phyloP scores from a whole-genome alignment of 2,113 vertebrate genomes.

The Montifringilla adamsi region DNA sequence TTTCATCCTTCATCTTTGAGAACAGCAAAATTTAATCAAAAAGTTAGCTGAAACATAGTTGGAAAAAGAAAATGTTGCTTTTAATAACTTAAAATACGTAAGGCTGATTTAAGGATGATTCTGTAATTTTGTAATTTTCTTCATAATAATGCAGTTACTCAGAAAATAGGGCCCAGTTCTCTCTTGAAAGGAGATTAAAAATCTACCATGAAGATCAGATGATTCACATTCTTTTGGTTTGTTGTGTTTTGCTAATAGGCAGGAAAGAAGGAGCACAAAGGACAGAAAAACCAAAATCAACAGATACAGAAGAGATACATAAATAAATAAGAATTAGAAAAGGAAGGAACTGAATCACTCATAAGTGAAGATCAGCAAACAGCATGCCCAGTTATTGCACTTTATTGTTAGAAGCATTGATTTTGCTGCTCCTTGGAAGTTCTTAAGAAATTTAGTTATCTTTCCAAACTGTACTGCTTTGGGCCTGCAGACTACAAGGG shows the following conservation, averaged over 20 bases:
- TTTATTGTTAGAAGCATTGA: not conserved
- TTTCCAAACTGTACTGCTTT: not conserved
- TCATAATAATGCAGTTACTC: not conserved
- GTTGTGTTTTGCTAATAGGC: not conserved
- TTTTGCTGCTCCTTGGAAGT: not conserved
- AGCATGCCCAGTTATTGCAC: not conserved
- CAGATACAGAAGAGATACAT: not conserved
- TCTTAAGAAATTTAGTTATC: not conserved
- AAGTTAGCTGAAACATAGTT: not conserved
- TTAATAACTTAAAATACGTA: not conserved
- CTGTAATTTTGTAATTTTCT: not conserved
- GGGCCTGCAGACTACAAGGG: not conserved
- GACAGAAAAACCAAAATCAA: not conserved
- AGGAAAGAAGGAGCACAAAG: not conserved
- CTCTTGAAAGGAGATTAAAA: not conserved
- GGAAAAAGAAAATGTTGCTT: not conserved
- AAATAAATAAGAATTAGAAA: not conserved
- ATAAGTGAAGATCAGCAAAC: not conserved
- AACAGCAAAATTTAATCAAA: not conserved
- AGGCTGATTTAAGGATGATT: not conserved
- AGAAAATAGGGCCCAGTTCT: not conserved
- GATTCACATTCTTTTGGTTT: not conserved
- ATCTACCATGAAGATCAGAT: not conserved
- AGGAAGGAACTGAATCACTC: slow-evolving; percentile 8
- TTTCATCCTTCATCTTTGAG: not conserved